Evolutionary conservation across 2,113 vertebrate species (phyloP).

Genomic region (Chamaea fasciata): DNA sequence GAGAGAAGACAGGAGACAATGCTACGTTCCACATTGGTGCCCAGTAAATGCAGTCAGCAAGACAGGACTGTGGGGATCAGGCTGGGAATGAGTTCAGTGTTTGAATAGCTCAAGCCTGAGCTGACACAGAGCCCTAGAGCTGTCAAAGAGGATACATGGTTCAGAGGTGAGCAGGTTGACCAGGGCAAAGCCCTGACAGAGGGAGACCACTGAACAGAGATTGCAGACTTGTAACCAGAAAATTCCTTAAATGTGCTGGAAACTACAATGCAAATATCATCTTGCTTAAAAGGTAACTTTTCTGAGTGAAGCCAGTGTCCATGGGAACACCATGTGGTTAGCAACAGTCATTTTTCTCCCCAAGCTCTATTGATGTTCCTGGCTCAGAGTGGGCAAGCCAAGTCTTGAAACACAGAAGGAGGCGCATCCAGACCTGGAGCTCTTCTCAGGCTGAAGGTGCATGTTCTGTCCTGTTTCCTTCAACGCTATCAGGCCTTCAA

Average conservation of each 20-base stretch:
- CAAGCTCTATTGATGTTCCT: neutral
- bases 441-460: neutral
- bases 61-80: neutral
- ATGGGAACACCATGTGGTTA: neutral
- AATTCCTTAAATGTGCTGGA: neutral
- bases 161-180: neutral
- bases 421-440: neutral
- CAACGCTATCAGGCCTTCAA: neutral
- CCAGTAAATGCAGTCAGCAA: neutral
- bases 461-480: neutral
- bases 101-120: neutral
- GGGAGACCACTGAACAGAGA: neutral
- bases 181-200: neutral
- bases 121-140: neutral
- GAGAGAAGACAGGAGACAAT: neutral
- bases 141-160: neutral
- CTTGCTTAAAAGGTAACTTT: neutral
- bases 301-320: accelerated
- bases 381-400: neutral
- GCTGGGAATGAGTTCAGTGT: neutral
- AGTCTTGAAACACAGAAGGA: neutral
- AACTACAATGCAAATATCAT: neutral
- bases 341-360: neutral
- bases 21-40: neutral
- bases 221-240: neutral